A percentile compares a stretch with the other conserved stretches of the same genome.
These are phyloP conservation scores for Caenorhabditis sulstoni DNA, from an alignment of 2,888 invertebrate genomes.

Conservation along the genomic window DNA sequence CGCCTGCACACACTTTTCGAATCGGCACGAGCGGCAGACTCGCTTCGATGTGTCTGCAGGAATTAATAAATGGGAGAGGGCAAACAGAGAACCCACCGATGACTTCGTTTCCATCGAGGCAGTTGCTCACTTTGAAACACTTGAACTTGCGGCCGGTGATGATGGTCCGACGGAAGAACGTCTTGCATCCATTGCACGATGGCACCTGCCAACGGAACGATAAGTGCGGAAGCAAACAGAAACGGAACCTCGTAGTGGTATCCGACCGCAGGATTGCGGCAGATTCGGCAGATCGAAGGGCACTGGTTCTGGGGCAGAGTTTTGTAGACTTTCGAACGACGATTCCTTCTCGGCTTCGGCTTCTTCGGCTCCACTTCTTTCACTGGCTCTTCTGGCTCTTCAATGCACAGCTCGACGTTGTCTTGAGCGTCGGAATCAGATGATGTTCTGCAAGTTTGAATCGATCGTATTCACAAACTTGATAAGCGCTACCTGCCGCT, in stretches of 20 bases:
- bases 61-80: conserved; percentile 7
- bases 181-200: conserved; percentile 55
- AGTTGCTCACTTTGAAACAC: conserved; percentile 40
- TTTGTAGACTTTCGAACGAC: conserved; percentile 38
- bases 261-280: conserved; percentile 38
- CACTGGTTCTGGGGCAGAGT: conserved; percentile 25
- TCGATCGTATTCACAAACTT: background rate
- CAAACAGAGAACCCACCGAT: conserved; percentile 19
- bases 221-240: background rate
- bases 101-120: conserved; percentile 29
- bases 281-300: conserved; percentile 31
- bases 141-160: conserved; percentile 36
- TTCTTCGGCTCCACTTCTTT: background rate
- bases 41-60: conserved; percentile 39
- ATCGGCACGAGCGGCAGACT: conserved; percentile 47
- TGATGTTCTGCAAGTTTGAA: background rate
- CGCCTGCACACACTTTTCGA: conserved; percentile 48
- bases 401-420: conserved; percentile 6
- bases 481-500: conserved; percentile 21
- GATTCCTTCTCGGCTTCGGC: conserved; percentile 21
- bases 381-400: background rate
- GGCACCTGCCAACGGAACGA: conserved; percentile 15
- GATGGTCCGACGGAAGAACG: conserved; percentile 52
- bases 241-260: conserved; percentile 48
- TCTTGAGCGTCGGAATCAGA: conserved; percentile 3